Conservation (phyloP, 2,113 vertebrate species). For the Charadrius vociferus region DNA sequence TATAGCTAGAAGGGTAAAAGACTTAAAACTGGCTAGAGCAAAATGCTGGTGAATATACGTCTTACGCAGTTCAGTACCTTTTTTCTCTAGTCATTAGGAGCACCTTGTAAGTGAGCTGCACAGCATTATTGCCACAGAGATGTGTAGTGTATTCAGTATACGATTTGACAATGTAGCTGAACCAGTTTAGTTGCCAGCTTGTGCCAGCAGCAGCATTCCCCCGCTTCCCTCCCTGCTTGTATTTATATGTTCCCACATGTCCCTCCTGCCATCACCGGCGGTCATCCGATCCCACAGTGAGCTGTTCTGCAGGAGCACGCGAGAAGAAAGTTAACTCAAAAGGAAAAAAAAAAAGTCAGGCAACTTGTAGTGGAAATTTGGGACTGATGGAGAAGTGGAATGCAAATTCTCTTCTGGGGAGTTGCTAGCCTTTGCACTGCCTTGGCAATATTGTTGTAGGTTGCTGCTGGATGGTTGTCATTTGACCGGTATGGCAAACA, state of each 20-base stretch:
- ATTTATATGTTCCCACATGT: background rate
- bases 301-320: background rate
- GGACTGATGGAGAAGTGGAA: background rate
- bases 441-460: background rate
- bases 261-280: background rate
- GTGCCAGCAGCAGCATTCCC: background rate
- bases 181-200: background rate
- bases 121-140: background rate
- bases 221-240: background rate
- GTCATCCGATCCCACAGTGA: background rate
- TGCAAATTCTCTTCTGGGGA: background rate
- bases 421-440: background rate
- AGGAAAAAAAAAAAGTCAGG: background rate
- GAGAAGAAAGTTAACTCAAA: background rate
- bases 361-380: background rate
- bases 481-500: background rate
- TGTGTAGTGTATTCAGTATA: accelerated
- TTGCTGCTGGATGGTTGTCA: background rate
- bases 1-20: background rate
- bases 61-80: background rate
- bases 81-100: background rate
- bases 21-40: background rate
- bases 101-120: background rate
- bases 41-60: background rate
- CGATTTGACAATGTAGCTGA: background rate